A percentile compares a stretch with the other conserved stretches of the same genome.
phyloP scores from a whole-genome alignment of 2,888 invertebrate genomes.

The Hirtodrosophila histrioides region DNA sequence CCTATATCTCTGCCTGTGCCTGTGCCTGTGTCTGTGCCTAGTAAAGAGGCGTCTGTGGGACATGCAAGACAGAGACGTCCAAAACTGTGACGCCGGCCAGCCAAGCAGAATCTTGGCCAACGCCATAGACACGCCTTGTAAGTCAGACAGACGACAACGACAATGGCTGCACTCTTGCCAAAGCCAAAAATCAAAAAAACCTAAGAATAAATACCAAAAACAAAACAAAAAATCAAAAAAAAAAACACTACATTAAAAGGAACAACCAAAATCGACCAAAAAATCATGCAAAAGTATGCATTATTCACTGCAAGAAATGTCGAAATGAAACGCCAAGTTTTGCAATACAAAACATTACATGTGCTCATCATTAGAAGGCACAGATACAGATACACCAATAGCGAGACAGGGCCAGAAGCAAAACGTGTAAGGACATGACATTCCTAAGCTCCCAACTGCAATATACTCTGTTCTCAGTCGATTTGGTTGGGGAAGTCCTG shows the following conservation, averaged over 20 bases:
- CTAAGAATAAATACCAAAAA: neutral
- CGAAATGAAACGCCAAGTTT: constrained; percentile 77
- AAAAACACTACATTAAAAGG: constrained; percentile 6
- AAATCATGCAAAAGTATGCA: constrained; percentile 58
- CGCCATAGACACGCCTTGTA: constrained; percentile 69
- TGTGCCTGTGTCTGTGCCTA: constrained; percentile 8
- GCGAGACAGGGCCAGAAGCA: neutral
- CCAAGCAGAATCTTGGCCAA: constrained; percentile 72
- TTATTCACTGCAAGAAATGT: constrained; percentile 75
- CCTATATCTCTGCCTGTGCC: neutral
- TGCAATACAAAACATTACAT: constrained; percentile 75
- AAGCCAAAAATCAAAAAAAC: constrained; percentile 24
- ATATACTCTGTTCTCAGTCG: no score
- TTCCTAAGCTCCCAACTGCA: no score
- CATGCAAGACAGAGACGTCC: constrained; percentile 36
- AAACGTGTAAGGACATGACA: neutral
- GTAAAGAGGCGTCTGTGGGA: constrained; percentile 19
- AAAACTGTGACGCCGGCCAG: constrained; percentile 74
- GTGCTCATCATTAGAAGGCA: constrained; percentile 73
- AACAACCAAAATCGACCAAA: constrained; percentile 53
- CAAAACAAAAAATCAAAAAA: constrained; percentile 25
- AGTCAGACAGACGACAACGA: constrained; percentile 56
- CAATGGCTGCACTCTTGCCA: constrained; percentile 68
- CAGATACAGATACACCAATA: constrained; percentile 18
- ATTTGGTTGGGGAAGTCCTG: no score